Conservation (phyloP, 2,888 invertebrate genomes). For the Eulithis prunata region DNA sequence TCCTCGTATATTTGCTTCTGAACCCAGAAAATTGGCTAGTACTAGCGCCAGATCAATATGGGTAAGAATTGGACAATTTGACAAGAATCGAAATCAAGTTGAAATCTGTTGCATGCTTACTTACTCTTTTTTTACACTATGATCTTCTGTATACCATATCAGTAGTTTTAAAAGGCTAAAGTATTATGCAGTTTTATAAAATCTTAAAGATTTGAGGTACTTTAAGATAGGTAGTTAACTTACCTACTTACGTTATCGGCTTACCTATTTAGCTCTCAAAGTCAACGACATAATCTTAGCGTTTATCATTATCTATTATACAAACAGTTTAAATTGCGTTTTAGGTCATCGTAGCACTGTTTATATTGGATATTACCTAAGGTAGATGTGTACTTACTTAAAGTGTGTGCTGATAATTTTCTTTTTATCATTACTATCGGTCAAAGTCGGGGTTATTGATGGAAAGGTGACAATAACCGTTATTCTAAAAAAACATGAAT, state of each 20-base stretch:
- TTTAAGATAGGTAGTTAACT: no score
- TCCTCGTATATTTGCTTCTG: no score
- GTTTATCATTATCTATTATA: constrained; percentile 62
- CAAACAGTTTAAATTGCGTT: constrained; percentile 60
- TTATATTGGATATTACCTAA: constrained; percentile 26
- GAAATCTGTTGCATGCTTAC: no score
- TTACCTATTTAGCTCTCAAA: constrained; percentile 47
- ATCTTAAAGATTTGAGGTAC: no score
- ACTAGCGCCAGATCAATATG: no score
- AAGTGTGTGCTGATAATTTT: constrained; percentile 4
- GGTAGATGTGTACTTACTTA: constrained; percentile 1
- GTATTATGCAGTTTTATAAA: no score
- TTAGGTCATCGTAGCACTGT: constrained; percentile 60
- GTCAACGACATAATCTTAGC: constrained; percentile 72
- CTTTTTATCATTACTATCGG: constrained; percentile 17
- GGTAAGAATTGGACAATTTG: no score
- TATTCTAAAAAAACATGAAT: neutral
- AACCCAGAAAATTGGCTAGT: no score
- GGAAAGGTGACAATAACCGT: neutral
- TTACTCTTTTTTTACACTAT: no score
- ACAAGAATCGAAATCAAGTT: no score
- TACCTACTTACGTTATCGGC: constrained; percentile 50
- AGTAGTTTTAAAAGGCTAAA: no score
- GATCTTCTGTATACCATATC: no score
- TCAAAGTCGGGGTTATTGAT: constrained; percentile 15